These are phyloP conservation scores for Maccullochella peelii DNA, from an alignment of 2,113 vertebrate species.

Conservation along the genomic window DNA sequence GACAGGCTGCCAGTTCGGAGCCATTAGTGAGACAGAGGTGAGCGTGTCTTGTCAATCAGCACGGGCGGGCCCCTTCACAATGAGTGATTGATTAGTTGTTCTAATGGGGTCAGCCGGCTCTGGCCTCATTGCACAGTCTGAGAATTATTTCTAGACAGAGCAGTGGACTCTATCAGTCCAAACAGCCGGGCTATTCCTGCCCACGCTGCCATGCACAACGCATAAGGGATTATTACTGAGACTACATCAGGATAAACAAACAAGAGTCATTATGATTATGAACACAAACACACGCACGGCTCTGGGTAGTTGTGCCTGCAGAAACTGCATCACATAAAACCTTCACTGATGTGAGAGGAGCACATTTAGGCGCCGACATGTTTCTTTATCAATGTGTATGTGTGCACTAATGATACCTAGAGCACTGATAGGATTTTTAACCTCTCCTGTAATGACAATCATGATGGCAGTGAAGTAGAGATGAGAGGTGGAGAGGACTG, in stretches of 20 bases:
- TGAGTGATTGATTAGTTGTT: conserved; percentile 37
- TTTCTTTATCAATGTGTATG: background rate
- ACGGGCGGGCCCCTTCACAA: conserved; percentile 5
- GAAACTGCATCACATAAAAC: background rate
- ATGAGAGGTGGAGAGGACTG: conserved; percentile 32
- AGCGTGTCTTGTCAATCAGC: background rate
- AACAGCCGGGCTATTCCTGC: conserved; percentile 48
- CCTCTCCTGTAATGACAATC: conserved; percentile 58
- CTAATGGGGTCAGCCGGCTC: conserved; percentile 57
- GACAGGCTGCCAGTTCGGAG: conserved; percentile 22
- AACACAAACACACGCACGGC: background rate
- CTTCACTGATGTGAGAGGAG: background rate
- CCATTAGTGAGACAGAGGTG: conserved; percentile 20
- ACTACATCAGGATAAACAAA: conserved; percentile 28
- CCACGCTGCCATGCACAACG: conserved; percentile 17
- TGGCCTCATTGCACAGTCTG: conserved; percentile 49
- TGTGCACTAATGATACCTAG: conserved; percentile 19
- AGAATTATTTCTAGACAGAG: conserved; percentile 48
- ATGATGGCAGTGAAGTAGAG: conserved; percentile 21
- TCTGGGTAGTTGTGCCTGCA: conserved; percentile 18
- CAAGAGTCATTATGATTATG: conserved; percentile 2
- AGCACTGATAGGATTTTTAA: conserved; percentile 58
- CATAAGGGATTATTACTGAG: conserved; percentile 43
- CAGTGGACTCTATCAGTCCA: conserved; percentile 34
- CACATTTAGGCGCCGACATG: background rate